These are phyloP conservation scores for Caligus rogercresseyi DNA, from an alignment of 1,140 invertebrate genomes.

Conservation along the genomic window DNA sequence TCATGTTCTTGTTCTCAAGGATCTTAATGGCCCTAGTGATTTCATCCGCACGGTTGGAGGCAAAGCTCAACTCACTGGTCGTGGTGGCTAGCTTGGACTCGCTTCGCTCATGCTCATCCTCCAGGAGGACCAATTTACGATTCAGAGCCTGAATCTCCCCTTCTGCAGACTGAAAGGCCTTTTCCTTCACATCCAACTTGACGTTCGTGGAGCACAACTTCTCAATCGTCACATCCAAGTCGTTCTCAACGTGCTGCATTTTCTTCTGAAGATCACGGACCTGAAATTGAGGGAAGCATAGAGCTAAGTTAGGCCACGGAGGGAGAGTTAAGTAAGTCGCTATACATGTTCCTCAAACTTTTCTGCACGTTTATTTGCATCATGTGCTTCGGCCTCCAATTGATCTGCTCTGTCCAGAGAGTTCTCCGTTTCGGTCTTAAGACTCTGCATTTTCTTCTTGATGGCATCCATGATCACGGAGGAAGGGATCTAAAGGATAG, in stretches of 20 bases:
- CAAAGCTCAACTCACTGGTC: slow-evolving; percentile 6
- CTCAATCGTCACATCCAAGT: slow-evolving; percentile 27
- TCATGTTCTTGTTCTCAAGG: slow-evolving; percentile 20
- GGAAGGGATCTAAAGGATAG: not conserved
- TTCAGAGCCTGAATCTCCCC: slow-evolving; percentile 20
- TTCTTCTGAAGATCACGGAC: slow-evolving; percentile 27
- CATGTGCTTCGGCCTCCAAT: slow-evolving; percentile 12
- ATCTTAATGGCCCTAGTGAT: slow-evolving; percentile 15
- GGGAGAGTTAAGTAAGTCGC: not conserved
- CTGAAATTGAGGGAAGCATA: slow-evolving; percentile 12
- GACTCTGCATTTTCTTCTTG: slow-evolving; percentile 20
- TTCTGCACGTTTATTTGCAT: slow-evolving; percentile 13
- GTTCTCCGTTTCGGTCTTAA: slow-evolving; percentile 19
- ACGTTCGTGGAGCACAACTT: slow-evolving; percentile 24
- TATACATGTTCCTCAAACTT: slow-evolving; percentile 18
- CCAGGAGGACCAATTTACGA: slow-evolving; percentile 13
- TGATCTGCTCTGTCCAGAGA: slow-evolving; percentile 14
- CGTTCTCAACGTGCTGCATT: slow-evolving; percentile 27
- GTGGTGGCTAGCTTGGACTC: slow-evolving; percentile 15
- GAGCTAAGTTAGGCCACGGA: not conserved
- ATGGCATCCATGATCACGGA: slow-evolving; percentile 16
- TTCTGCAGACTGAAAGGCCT: slow-evolving; percentile 23
- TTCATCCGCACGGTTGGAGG: slow-evolving; percentile 7
- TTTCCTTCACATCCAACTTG: slow-evolving; percentile 27
- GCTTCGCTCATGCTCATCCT: slow-evolving; percentile 11